Evolutionary conservation across 2,113 vertebrate species (phyloP).

Genomic region (Cottus gobio): DNA sequence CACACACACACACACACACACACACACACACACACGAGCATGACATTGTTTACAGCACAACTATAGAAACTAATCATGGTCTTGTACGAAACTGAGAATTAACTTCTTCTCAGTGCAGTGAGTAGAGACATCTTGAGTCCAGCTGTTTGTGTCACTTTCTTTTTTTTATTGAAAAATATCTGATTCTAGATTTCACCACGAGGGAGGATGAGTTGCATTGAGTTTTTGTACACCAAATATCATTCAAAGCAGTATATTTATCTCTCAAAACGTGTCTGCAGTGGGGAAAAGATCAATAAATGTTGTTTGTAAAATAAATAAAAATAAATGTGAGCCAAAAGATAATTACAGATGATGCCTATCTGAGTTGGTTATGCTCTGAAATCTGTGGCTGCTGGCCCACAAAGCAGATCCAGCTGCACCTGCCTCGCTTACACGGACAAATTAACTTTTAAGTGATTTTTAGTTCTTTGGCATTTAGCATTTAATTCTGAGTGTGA

Average conservation of each 20-base stretch:
- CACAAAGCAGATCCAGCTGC: slow-evolving; percentile 35
- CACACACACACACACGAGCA: background rate
- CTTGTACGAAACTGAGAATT: background rate
- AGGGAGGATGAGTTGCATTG: background rate
- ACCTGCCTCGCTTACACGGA: slow-evolving; percentile 30
- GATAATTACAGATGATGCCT: slow-evolving; percentile 67
- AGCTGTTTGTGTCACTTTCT: background rate
- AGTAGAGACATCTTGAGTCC: background rate
- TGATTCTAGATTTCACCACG: background rate
- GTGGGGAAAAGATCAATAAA: background rate
- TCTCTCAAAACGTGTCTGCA: background rate
- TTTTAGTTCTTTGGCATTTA: slow-evolving; percentile 8
- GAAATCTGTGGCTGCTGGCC: slow-evolving; percentile 55
- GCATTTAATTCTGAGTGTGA: background rate
- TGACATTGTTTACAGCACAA: background rate
- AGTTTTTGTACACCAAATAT: background rate
- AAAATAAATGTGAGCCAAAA: slow-evolving; percentile 27
- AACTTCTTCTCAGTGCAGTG: too few relatives aligned
- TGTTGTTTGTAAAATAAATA: background rate
- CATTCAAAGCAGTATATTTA: background rate
- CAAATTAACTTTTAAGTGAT: slow-evolving; percentile 42
- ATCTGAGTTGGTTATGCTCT: slow-evolving; percentile 56
- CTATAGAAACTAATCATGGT: background rate
- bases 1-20: too few relatives aligned
- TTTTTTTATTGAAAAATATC: background rate